Evolutionary conservation across 2,113 vertebrate genomes (phyloP).

Genomic region (Corapipo altera): DNA sequence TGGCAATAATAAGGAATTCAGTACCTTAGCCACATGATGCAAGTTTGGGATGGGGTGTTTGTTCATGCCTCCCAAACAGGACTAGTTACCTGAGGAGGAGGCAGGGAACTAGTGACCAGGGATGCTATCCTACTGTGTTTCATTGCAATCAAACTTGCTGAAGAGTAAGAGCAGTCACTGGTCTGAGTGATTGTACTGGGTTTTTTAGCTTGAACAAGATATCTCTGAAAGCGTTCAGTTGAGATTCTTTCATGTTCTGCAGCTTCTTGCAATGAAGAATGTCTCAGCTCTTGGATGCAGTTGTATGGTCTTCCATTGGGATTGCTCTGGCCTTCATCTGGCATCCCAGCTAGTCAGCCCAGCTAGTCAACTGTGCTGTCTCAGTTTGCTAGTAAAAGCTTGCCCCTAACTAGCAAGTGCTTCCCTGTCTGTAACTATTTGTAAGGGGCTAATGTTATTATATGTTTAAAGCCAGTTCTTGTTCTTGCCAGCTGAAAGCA

Average conservation of each 20-base stretch:
- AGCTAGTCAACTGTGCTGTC: neutral
- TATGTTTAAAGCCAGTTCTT: neutral
- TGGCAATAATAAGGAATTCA: neutral
- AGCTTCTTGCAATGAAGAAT: neutral
- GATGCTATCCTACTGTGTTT: neutral
- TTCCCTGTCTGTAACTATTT: neutral
- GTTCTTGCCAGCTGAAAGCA: neutral
- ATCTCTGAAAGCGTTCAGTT: neutral
- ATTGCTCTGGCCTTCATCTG: neutral
- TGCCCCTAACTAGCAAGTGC: neutral
- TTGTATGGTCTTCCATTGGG: neutral
- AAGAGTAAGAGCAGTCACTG: neutral
- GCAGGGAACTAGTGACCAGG: neutral
- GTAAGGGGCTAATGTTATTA: neutral
- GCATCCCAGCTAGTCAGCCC: neutral
- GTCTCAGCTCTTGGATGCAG: neutral
- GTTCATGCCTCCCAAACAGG: neutral
- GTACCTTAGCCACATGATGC: neutral
- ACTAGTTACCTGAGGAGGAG: neutral
- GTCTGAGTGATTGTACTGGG: neutral
- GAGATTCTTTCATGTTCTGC: neutral
- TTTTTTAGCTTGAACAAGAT: neutral
- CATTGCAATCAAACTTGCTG: neutral
- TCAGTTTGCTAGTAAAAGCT: neutral
- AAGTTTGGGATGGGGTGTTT: neutral